These are phyloP conservation scores for Bostrychus sinensis DNA, from an alignment of 2,113 vertebrate genomes.

Conservation along the genomic window DNA sequence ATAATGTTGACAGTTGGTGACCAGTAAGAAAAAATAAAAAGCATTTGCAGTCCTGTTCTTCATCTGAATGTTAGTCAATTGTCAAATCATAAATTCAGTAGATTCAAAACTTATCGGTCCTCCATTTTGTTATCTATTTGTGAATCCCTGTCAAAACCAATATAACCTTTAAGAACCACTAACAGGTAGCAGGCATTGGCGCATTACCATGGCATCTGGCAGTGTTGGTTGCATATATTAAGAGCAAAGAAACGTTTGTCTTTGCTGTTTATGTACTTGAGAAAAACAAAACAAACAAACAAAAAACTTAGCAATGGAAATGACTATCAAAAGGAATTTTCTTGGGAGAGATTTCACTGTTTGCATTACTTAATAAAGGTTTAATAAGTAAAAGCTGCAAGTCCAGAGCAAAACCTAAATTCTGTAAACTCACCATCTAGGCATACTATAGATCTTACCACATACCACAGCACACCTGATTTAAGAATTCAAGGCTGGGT, in stretches of 20 bases:
- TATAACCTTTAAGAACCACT: not conserved
- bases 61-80: too few species aligned
- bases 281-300: not conserved
- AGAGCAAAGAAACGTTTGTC: not conserved
- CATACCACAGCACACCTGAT: not conserved
- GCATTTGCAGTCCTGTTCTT: not conserved
- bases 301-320: too few species aligned
- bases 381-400: not conserved
- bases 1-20: conserved; percentile 47
- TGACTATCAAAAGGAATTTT: too few species aligned
- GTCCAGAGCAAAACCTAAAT: not conserved
- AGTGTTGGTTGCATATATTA: not conserved
- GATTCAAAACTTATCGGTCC: conserved; percentile 16
- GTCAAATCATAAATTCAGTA: not conserved
- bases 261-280: not conserved
- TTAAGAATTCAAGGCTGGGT: not conserved
- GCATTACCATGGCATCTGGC: not conserved
- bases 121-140: not conserved
- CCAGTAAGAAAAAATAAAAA: conserved; percentile 14
- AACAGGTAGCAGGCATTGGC: too few species aligned
- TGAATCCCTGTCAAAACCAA: not conserved
- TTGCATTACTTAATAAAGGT: not conserved
- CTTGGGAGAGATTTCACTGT: not conserved
- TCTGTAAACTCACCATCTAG: not conserved
- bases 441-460: not conserved